A percentile compares a stretch with the other conserved stretches of the same genome.
These are phyloP conservation scores for Polylopha cassiicola DNA, from an alignment of 2,888 invertebrate genomes.

Conservation along the genomic window DNA sequence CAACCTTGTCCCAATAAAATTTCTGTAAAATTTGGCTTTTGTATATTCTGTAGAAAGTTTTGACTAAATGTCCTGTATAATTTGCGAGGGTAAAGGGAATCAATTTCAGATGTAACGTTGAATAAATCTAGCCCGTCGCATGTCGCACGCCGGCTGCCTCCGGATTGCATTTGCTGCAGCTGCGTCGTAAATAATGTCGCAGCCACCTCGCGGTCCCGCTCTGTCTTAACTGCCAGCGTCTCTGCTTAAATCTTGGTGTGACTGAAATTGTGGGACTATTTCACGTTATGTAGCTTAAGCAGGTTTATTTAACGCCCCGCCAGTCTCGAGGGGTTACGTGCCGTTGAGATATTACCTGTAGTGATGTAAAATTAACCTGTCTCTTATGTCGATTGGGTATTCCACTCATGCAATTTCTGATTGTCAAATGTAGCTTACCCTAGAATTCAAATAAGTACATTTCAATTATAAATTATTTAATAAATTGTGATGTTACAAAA, in stretches of 20 bases:
- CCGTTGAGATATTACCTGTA: too few relatives aligned
- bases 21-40: too few relatives aligned
- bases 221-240: conserved; percentile 22
- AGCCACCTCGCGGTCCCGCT: conserved; percentile 27
- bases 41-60: too few relatives aligned
- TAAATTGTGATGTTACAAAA: too few relatives aligned
- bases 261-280: conserved; percentile 12
- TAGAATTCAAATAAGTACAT: too few relatives aligned
- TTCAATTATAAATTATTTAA: too few relatives aligned
- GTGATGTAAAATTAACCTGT: too few relatives aligned
- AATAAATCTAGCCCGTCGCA: conserved; percentile 44
- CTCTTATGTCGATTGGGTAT: too few relatives aligned
- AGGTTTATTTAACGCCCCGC: neutral
- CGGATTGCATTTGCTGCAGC: conserved; percentile 47
- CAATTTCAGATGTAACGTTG: conserved; percentile 39
- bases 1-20: conserved; percentile 1
- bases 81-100: conserved; percentile 31
- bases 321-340: too few relatives aligned
- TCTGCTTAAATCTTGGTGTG: conserved; percentile 19
- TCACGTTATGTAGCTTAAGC: conserved; percentile 4
- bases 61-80: too few relatives aligned
- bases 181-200: conserved; percentile 41
- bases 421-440: too few relatives aligned
- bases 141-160: conserved; percentile 37
- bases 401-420: too few relatives aligned